Base-by-base conservation (phyloP, 1,140 invertebrate species). In the Calliopsis andreniformis region DNA sequence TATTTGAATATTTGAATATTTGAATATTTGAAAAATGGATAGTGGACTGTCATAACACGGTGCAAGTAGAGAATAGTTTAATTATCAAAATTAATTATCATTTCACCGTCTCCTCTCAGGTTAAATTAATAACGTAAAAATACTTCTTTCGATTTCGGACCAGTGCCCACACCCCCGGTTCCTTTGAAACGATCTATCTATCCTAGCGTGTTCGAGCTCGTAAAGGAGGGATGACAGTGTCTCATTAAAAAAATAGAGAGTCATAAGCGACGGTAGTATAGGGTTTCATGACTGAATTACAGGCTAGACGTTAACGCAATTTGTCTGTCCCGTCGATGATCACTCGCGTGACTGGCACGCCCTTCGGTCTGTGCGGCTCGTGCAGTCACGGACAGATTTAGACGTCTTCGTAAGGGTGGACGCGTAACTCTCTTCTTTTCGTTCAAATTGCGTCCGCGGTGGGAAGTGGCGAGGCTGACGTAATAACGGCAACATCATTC, bases 331-430 rank as follows among this genome's bases (percentile, higher is more conserved):
- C 35, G 25, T 39, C 35, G 47, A 55, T 42, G 70, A 51, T 64
- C 32, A n/a, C 58, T 53, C 7, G 58, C 69, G 70, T 72, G 70
- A 64, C 70, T 32, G 70, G 30, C 70, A 72, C 70, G 70, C 70
- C 70, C 59, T 72, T 72, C 14, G 18, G 23, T 4, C 18, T n/a
- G n/a, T n/a, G n/a, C n/a, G 23, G 30, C 23, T 23, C 7, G 10
- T 8, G 35, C 8, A 45, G 47, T 53, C 63, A 1, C 39, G 39
- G 3, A 6, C n/a, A n/a, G 62, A 73, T 73, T 73, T 67, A 67
- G 71, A 73, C n/a, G 71, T 73, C 64, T 32, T 20, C 28, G 56
- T 25, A 28, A 39, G 45, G 70, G 61, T 39, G 35, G 3, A 39
- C 35, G 62, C 39, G 47, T 23, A 53, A 53, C 49, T 47, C 18